phyloP scores from a whole-genome alignment of 2,797 vertebrate species.

The Characodon lateralis region DNA sequence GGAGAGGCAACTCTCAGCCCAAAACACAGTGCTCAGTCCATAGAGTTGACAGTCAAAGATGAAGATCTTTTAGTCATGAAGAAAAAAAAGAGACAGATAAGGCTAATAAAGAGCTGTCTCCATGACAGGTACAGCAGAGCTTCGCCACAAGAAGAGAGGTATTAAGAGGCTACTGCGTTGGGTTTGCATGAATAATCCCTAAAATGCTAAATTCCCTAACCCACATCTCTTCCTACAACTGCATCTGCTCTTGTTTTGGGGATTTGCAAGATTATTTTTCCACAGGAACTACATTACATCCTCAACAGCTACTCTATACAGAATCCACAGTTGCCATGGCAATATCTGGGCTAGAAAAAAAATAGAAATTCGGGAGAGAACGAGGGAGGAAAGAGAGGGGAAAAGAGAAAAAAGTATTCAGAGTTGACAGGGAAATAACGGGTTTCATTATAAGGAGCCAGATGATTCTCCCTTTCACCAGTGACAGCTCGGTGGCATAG shows the following conservation, averaged over 20 bases:
- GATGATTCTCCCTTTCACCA: conserved; percentile 75
- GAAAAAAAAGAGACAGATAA: conserved; percentile 41
- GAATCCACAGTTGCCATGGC: conserved; percentile 82
- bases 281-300: conserved; percentile 70
- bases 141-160: conserved; percentile 16
- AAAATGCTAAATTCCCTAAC: conserved; percentile 65
- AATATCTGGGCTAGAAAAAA: conserved; percentile 61
- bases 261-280: conserved; percentile 81
- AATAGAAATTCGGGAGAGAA: not conserved
- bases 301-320: conserved; percentile 66
- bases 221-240: conserved; percentile 61
- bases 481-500: conserved; percentile 61
- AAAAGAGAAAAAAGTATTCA: conserved; percentile 55
- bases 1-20: conserved; percentile 66
- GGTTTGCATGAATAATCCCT: conserved; percentile 62
- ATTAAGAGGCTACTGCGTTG: conserved; percentile 6
- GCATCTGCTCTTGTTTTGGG: conserved; percentile 73
- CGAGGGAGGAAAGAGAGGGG: conserved; percentile 2
- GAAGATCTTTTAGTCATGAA: conserved; percentile 65
- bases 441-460: conserved; percentile 78
- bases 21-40: conserved; percentile 64
- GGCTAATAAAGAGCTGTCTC: conserved; percentile 48
- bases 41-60: conserved; percentile 71
- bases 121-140: conserved; percentile 47
- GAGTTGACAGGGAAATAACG: conserved; percentile 79